phyloP scores from a whole-genome alignment of 2,888 invertebrate genomes.

The Masnerella sp. region DNA sequence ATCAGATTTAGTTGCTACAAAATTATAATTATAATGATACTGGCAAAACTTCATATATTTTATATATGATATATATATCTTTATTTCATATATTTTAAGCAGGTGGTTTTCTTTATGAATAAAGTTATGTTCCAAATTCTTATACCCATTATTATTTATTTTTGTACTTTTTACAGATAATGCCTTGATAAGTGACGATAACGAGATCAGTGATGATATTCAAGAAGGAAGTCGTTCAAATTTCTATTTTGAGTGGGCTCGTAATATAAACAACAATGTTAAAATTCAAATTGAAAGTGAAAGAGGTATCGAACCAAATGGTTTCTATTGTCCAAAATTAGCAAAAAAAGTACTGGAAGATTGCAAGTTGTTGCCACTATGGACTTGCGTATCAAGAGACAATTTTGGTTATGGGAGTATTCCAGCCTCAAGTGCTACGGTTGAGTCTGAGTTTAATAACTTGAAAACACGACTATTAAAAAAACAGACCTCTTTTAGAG shows the following conservation, averaged over 20 bases:
- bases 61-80: too few relatives aligned
- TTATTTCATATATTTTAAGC: too few relatives aligned
- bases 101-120: too few relatives aligned
- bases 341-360: neutral
- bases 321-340: neutral
- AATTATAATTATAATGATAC: too few relatives aligned
- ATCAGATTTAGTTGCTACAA: too few relatives aligned
- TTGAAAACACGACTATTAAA: slow-evolving; percentile 18
- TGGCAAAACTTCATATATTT: too few relatives aligned
- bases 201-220: too few relatives aligned
- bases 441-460: slow-evolving; percentile 17
- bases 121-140: too few relatives aligned
- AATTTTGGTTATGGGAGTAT: slow-evolving; percentile 16
- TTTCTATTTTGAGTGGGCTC: neutral
- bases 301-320: neutral
- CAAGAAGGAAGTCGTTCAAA: too few relatives aligned
- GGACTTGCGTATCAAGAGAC: slow-evolving; percentile 9
- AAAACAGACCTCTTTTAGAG: slow-evolving; percentile 17
- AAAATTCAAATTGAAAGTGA: neutral
- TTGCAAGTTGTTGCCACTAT: neutral
- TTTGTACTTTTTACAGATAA: too few relatives aligned
- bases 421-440: slow-evolving; percentile 20
- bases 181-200: too few relatives aligned
- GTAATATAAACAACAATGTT: neutral
- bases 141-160: too few relatives aligned